Conservation (phyloP, 2,888 invertebrate species). For the Heliconius hortense region DNA sequence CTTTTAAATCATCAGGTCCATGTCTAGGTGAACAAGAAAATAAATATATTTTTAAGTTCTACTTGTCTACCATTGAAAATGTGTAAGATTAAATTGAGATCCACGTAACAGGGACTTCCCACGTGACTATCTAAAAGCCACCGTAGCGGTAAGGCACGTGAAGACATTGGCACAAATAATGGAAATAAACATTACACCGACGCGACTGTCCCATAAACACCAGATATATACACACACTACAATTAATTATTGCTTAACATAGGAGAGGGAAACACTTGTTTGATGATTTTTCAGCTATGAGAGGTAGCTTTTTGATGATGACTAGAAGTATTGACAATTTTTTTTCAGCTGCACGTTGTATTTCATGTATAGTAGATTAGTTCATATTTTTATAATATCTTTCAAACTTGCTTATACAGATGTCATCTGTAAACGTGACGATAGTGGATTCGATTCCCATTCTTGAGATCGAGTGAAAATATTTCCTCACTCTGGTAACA, state of each 20-base stretch:
- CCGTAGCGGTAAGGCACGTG: not conserved
- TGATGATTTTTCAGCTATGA: not conserved
- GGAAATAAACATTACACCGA: constrained; percentile 14
- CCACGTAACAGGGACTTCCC: not conserved
- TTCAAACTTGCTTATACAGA: too few relatives aligned
- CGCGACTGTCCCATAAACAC: not conserved
- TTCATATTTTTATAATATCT: too few relatives aligned
- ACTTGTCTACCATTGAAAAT: not conserved
- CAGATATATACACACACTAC: not conserved
- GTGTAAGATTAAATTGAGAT: not conserved
- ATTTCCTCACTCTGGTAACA: not conserved
- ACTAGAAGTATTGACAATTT: too few relatives aligned
- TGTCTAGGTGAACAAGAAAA: too few relatives aligned
- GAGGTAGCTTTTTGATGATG: not conserved
- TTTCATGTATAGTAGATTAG: too few relatives aligned
- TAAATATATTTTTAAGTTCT: not conserved
- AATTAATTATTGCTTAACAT: not conserved
- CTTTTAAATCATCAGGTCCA: not conserved
- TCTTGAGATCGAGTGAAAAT: not conserved
- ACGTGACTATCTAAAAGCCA: not conserved
- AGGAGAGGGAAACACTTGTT: not conserved
- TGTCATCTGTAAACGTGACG: too few relatives aligned
- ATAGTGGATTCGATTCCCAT: not conserved
- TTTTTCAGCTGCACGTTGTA: too few relatives aligned
- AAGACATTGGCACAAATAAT: not conserved